Conservation (phyloP, 2,113 vertebrate genomes). For the Lontra canadensis region DNA sequence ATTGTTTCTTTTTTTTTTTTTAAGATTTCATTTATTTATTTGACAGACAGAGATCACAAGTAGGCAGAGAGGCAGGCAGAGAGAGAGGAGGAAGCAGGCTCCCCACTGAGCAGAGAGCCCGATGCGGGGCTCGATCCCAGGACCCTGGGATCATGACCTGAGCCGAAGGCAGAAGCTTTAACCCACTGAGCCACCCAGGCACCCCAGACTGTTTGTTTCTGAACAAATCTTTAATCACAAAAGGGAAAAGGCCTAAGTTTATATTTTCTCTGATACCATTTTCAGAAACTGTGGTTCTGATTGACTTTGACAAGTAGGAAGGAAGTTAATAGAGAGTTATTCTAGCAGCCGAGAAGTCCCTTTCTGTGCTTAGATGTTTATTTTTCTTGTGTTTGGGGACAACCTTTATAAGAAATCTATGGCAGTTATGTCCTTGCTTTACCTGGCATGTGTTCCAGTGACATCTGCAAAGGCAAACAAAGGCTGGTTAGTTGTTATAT, state of each 20-base stretch:
- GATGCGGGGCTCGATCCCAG: no score
- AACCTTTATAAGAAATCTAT: background rate
- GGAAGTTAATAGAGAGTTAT: background rate
- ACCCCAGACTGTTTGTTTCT: background rate
- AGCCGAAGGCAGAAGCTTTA: no score
- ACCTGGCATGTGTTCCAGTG: background rate
- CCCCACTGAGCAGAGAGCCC: no score
- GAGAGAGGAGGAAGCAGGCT: no score
- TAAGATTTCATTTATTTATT: no score
- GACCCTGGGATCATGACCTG: no score
- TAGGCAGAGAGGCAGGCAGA: no score
- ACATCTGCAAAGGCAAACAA: background rate
- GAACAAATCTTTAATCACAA: background rate
- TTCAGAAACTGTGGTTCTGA: background rate
- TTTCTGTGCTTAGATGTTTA: background rate
- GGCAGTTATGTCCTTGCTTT: background rate
- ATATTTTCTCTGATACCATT: background rate
- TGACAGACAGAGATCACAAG: no score
- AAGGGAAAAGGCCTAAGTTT: background rate
- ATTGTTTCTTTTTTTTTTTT: background rate
- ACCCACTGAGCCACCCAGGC: no score
- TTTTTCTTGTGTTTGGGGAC: background rate
- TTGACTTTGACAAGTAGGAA: background rate
- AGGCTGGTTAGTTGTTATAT: background rate
- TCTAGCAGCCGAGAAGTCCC: background rate